Conservation (phyloP, 2,888 invertebrate genomes). For the Argyra leucocephala region DNA sequence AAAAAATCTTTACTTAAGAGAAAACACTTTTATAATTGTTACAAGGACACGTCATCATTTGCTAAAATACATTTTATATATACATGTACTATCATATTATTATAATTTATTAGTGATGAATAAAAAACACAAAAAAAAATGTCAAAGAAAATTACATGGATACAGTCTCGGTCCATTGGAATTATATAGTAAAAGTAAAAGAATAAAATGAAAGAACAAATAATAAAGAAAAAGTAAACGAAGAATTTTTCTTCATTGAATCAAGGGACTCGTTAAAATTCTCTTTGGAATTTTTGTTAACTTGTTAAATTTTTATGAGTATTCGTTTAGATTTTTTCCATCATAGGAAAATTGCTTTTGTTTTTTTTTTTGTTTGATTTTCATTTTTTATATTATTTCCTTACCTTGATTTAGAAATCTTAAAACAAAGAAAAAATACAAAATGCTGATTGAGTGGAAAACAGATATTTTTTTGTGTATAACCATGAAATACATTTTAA, state of each 20-base stretch:
- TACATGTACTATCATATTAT: too few relatives aligned
- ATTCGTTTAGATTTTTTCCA: neutral
- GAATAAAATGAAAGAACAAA: neutral
- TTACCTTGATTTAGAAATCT: neutral
- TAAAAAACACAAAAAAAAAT: too few relatives aligned
- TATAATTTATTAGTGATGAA: too few relatives aligned
- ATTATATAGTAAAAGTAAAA: neutral
- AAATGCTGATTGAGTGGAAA: neutral
- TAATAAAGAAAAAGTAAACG: neutral
- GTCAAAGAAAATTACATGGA: too few relatives aligned
- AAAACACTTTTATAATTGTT: too few relatives aligned
- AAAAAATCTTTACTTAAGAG: too few relatives aligned
- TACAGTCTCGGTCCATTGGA: too few relatives aligned
- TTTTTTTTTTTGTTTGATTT: neutral
- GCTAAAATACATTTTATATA: too few relatives aligned
- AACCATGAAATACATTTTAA: too few relatives aligned
- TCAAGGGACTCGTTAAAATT: neutral
- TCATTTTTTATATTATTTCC: neutral
- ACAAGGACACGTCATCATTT: too few relatives aligned
- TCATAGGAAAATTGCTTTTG: neutral
- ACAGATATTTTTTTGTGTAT: too few relatives aligned
- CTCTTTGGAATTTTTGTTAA: slow-evolving; percentile 1
- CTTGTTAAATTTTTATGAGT: neutral
- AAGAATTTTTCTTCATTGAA: neutral
- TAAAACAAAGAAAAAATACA: neutral